Evolutionary conservation across 2,888 invertebrate genomes (phyloP), one percentile per base, ranked within the genome.

Genomic region (Chloromyia formosa): DNA sequence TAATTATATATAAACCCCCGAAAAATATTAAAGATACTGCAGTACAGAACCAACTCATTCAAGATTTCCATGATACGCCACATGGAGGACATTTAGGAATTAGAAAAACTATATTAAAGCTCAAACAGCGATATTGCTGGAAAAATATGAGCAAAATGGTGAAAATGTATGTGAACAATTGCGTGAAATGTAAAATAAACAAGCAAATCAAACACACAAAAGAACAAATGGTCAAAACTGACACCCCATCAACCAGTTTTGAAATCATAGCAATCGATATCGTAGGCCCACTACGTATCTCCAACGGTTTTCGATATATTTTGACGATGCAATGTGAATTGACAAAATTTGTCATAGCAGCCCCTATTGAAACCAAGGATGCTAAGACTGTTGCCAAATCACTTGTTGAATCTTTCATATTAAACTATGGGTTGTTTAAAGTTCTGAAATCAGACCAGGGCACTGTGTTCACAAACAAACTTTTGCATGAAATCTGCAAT

Each of bases 341-440:
- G 2, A 61, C 1, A 1, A 77, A 75, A 74, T 77, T 73, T n/a
- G 58, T 77, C 2, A 45, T 69, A 58, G 76, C 76, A n/a, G 18
- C 66, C 1, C 75, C 74, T 45, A 61, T 76, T 14, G 64, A 73
- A 49, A 75, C 14, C n/a, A 75, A 75, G 56, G 73, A 64, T 12
- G 58, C 42, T 1, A n/a, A 58, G 20, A 5, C 14, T 20, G 5
- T 61, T 10, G 54, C 53, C 12, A 1, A 49, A 9, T n/a, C 53
- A 9, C 9, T 45, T 53, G 53, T 53, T 12, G n/a, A 69, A 14
- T 14, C 20, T 14, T 61, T 61, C 1, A 61, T 61, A n/a, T 1
- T 61, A 1, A 14, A 27, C 10, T 3, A 27, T 1, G 27, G 61
- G 3, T 1, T 1, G 1, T 58, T 58, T 0, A 58, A 1, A 1